A percentile compares a stretch with the other conserved stretches of the same genome.
phyloP scores from a whole-genome alignment of 2,888 invertebrate genomes.

The Cheilosia vulpina region DNA sequence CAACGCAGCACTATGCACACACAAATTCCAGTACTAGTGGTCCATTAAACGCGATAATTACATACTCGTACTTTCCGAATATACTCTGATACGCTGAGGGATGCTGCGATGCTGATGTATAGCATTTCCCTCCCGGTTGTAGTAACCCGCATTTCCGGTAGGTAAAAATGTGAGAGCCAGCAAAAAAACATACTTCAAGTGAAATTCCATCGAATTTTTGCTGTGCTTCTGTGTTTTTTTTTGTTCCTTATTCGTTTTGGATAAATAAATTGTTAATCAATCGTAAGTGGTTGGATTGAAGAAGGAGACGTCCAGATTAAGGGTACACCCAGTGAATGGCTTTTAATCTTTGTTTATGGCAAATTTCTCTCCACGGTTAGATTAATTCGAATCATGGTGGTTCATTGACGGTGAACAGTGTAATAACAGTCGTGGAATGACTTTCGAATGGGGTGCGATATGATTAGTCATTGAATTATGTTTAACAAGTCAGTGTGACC shows the following conservation, averaged over 20 bases:
- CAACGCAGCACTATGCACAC: conserved; percentile 16
- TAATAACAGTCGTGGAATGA: conserved; percentile 14
- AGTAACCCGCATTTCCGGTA: conserved; percentile 73
- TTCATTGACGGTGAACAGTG: conserved; percentile 40
- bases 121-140: conserved; percentile 20
- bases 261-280: conserved; percentile 74
- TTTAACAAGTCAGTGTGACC: conserved; percentile 41
- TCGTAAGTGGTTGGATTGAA: conserved; percentile 59
- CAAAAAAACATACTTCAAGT: conserved; percentile 52
- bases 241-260: conserved; percentile 3
- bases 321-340: conserved; percentile 51
- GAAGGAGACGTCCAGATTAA: conserved; percentile 33
- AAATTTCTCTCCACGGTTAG: conserved; percentile 37
- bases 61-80: conserved; percentile 19
- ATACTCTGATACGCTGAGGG: neutral
- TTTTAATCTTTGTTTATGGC: conserved; percentile 62
- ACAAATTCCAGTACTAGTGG: conserved; percentile 40
- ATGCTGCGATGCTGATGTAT: conserved; percentile 12
- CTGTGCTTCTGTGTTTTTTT: conserved; percentile 15
- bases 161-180: conserved; percentile 58
- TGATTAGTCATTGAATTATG: conserved; percentile 73
- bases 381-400: conserved; percentile 56
- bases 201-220: conserved; percentile 62
- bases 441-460: conserved; percentile 48
- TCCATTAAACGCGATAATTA: conserved; percentile 67